Evolutionary conservation across 2,797 vertebrate genomes (phyloP), one percentile per base, ranked within the genome.

Genomic region (Lindbergichthys nudifrons): DNA sequence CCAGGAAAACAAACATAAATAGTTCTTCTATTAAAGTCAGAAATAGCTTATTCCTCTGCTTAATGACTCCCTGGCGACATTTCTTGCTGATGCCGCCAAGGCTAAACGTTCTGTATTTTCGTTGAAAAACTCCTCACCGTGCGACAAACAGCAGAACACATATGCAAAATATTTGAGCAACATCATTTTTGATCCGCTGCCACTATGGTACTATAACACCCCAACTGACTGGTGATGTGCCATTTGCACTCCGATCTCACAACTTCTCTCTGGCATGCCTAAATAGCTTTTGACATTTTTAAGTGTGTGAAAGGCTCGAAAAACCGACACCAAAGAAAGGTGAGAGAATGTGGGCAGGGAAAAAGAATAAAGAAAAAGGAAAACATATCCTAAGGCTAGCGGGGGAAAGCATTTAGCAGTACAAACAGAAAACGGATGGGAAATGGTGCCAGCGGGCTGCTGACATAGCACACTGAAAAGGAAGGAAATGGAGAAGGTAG

Each of bases 381-480:
- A 82, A 82, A 56, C 53, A 62, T 77, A 78, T 81, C 82, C 75
- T 48, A 52, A 69, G 82, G 87, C 80, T 41, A 60, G 48, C 39
- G 53, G 71, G 73, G 76, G 80, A 75, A 79, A 79, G 50, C 73
- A 70, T 83, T 87, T 83, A 88, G 75, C 63, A 62, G 69, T 51
- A 71, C 80, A 83, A 88, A 85, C 63, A 80, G 75, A 85, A 80
- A 30, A 64, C 19, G 56, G 70, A 75, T n/a, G 59, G 30, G 19
- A 85, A 80, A 77, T 62, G 59, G 62, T 65, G 80, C 83, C 64
- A 77, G 69, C 11, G n/a, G 80, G 73, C 65, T 81, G 73, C 81
- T 83, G 86, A 87, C 75, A 90, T 71, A 82, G 84, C 79, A 68
- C 51, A 14, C 47, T 69, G 59, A 50, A 69, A 70, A 74, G 50